Base-by-base conservation (phyloP, 2,797 vertebrate genomes). In the Spea hammondii region DNA sequence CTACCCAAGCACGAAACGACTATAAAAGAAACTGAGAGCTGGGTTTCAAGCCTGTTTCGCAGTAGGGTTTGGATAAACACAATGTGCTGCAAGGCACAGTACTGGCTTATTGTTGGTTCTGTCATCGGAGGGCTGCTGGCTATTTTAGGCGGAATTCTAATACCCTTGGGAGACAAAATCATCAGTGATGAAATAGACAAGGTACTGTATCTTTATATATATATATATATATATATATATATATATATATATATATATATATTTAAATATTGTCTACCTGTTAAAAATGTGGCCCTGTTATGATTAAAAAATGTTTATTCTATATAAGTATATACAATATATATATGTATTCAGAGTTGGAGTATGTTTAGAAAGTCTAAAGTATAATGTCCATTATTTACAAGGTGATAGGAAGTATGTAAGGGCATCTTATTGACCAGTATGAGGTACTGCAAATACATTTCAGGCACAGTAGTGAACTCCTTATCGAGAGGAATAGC, bases 141-240 rank as follows among this genome's bases (percentile, higher is more conserved):
- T 67, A 48, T 96, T 82, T 81, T 98, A 0, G 97, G 97, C 78
- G 93, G 93, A 8, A 45, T 95, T 75, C 91, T 99, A 0, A 93
- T 99, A 83, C 96, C 95, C 0, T 17, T 95, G 54, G 97, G 96
- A 82, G 84, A 96, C 78, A 55, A 57, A 8, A 2, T 98, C 45
- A 92, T 98, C 82, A 0, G 79, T 55, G 87, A 80, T 77, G 94
- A 92, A 8, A 93, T 99, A 82, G 77, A 85, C 75, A 93, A 93
- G 96, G 97, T 99, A 91, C 4, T 5, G 13, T 0, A 75, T 11
- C 3, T 57, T 10, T 49, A n/a, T 17, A 62, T 65, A 45, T 65
- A 10, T 17, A 32, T 14, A 65, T 65, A 32, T 44, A 64, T n/a
- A n/a, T n/a, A n/a, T n/a, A n/a, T n/a, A n/a, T n/a, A n/a, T n/a